Percentiles rank a stretch among this genome's conserved stretches.
phyloP scores from a whole-genome alignment of 1,140 invertebrate species.

The Drosophila nigrodunni region DNA sequence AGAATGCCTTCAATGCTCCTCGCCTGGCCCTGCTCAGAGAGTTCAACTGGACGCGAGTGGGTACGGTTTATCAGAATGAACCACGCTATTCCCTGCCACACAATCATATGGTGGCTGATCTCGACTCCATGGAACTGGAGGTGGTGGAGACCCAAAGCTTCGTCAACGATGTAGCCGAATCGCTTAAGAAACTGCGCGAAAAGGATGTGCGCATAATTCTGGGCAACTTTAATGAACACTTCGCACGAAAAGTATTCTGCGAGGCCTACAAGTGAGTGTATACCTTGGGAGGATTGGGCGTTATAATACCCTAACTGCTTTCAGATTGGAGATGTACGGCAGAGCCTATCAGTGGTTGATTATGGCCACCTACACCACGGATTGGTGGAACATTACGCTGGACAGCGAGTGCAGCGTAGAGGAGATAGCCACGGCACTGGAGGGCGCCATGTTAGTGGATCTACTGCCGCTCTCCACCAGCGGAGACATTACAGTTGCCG shows the following conservation, averaged over 20 bases:
- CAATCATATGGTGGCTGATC: constrained; percentile 94
- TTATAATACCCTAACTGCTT: neutral
- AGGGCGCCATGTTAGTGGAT: constrained; percentile 95
- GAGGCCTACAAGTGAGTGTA: constrained; percentile 90
- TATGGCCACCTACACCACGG: constrained; percentile 92
- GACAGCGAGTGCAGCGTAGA: constrained; percentile 89
- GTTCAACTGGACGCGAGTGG: constrained; percentile 99
- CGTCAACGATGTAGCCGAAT: constrained; percentile 94
- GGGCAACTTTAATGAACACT: constrained; percentile 97
- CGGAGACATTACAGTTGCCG: constrained; percentile 93
- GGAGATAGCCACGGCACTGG: constrained; percentile 92
- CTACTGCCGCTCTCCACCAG: constrained; percentile 87
- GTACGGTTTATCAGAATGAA: constrained; percentile 98
- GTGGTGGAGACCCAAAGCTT: constrained; percentile 97
- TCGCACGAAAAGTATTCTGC: constrained; percentile 97
- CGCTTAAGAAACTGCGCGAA: constrained; percentile 93
- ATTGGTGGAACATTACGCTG: constrained; percentile 90
- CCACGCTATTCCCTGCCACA: constrained; percentile 97
- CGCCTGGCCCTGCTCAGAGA: constrained; percentile 93
- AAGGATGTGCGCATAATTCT: constrained; percentile 98
- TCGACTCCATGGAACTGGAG: constrained; percentile 92
- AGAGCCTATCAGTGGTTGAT: constrained; percentile 98
- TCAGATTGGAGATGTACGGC: constrained; percentile 93
- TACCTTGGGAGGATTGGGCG: neutral
- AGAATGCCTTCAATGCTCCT: constrained; percentile 97